Evolutionary conservation across 2,888 invertebrate genomes (phyloP).

Genomic region (Eupithecia tripunctaria): DNA sequence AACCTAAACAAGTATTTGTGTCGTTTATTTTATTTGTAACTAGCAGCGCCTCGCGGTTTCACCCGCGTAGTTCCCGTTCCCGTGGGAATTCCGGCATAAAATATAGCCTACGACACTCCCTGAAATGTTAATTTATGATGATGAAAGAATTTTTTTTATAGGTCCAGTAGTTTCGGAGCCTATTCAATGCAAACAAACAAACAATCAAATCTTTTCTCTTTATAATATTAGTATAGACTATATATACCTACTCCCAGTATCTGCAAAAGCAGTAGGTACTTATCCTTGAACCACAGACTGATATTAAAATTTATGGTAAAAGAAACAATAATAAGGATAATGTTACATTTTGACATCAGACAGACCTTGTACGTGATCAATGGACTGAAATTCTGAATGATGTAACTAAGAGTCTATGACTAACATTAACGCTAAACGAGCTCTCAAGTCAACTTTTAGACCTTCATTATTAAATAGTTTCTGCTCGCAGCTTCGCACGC

Average conservation of each 20-base stretch:
- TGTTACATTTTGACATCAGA: conserved; percentile 40
- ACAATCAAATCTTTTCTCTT: no score
- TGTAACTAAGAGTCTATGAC: conserved; percentile 42
- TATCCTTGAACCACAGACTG: conserved; percentile 1
- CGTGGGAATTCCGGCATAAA: no score
- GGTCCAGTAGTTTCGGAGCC: no score
- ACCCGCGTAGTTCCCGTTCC: no score
- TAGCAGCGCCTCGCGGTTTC: no score
- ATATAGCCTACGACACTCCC: no score
- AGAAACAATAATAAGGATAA: conserved; percentile 29
- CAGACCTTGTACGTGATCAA: conserved; percentile 46
- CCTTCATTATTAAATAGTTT: conserved; percentile 8
- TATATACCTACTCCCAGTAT: not conserved
- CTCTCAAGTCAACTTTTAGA: not conserved
- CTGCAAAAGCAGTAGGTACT: conserved; percentile 4
- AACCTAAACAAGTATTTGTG: not conserved
- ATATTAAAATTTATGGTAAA: conserved; percentile 3
- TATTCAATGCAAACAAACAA: no score
- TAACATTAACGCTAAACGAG: conserved; percentile 32
- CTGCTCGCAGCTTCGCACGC: no score
- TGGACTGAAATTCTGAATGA: conserved; percentile 44
- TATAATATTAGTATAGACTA: no score
- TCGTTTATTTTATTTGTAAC: not conserved
- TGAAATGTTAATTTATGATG: no score
- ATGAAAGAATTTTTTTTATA: no score